Evolutionary conservation across 2,797 vertebrate genomes (phyloP).

Genomic region (Merluccius polli): DNA sequence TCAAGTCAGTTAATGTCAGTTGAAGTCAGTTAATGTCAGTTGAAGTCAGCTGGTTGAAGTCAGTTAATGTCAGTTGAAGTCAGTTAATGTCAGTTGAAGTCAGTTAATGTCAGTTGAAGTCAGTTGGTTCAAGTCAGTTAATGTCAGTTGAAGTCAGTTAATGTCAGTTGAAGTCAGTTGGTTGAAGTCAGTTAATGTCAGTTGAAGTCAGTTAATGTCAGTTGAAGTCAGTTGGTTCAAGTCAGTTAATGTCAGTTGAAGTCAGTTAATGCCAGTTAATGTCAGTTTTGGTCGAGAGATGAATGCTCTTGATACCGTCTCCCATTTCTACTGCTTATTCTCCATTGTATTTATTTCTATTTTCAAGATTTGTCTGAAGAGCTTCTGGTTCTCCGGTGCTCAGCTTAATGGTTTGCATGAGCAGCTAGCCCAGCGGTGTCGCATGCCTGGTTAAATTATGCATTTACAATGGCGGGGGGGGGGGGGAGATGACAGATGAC

Average conservation of each 20-base stretch:
- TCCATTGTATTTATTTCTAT: too few relatives aligned
- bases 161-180: neutral
- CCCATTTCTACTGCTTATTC: neutral
- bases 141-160: too few relatives aligned
- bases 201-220: neutral
- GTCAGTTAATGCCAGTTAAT: neutral
- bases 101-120: neutral
- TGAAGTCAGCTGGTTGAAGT: too few relatives aligned
- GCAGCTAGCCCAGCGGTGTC: constrained; percentile 36
- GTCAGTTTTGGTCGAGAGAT: neutral
- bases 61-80: neutral
- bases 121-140: neutral
- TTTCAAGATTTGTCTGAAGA: neutral
- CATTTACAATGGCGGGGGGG: constrained; percentile 38
- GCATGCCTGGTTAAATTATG: constrained; percentile 65
- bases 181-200: neutral
- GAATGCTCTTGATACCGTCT: neutral
- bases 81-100: neutral
- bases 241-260: neutral
- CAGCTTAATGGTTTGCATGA: neutral
- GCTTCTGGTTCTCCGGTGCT: constrained; percentile 43
- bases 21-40: neutral
- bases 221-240: neutral
- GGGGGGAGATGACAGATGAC: neutral
- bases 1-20: neutral